Percentiles rank a stretch among this genome's conserved stretches.
Conservation (phyloP, 2,113 vertebrate genomes). For the Naja naja region DNA sequence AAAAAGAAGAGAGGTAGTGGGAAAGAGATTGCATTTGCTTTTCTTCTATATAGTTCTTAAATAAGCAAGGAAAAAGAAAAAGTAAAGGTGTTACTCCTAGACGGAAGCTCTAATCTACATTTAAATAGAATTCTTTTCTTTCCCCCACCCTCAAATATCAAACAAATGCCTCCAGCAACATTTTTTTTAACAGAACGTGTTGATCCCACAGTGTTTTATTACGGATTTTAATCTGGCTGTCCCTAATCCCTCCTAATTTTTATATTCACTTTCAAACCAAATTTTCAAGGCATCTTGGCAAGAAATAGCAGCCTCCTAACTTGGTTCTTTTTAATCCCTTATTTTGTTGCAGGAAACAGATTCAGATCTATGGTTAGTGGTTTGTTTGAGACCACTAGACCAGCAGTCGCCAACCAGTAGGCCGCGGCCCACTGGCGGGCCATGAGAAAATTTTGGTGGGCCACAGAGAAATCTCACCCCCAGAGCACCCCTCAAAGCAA, state of each 20-base stretch:
- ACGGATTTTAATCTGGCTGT: conserved; percentile 54
- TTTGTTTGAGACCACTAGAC: neutral
- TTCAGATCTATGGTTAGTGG: neutral
- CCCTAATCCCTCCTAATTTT: conserved; percentile 53
- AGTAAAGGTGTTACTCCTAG: conserved; percentile 43
- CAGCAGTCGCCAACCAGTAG: no score
- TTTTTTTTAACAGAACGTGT: conserved; percentile 48
- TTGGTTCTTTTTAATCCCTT: neutral
- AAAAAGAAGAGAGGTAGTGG: neutral
- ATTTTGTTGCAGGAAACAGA: neutral
- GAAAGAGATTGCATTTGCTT: conserved; percentile 30
- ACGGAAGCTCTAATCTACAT: conserved; percentile 66
- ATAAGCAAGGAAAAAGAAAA: conserved; percentile 22
- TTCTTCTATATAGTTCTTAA: conserved; percentile 30
- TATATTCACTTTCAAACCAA: conserved; percentile 50
- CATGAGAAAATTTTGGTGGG: no score
- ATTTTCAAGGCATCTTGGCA: conserved; percentile 47
- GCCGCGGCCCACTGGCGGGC: no score
- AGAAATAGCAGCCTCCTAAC: neutral
- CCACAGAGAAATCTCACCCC: no score
- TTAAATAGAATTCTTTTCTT: conserved; percentile 63
- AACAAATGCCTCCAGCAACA: conserved; percentile 63
- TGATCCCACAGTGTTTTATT: conserved; percentile 38
- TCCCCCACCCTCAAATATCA: conserved; percentile 48
- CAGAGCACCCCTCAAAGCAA: no score